Evolutionary conservation across 2,888 invertebrate genomes (phyloP), one percentile per base, ranked within the genome.

Genomic region (Diplazon laetatorius): DNA sequence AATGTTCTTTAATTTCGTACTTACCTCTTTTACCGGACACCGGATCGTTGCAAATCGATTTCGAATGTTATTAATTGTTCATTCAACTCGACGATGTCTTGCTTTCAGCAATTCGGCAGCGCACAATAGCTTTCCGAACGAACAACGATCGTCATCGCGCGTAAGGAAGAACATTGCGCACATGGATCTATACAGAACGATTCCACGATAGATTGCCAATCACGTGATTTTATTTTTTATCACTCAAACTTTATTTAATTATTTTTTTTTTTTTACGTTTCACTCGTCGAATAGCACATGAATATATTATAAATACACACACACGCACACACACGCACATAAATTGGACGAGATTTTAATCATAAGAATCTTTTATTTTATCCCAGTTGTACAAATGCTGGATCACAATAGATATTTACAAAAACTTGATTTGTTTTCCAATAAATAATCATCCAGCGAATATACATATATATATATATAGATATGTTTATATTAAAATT

Each of bases 301-400:
- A 35, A 37, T 65, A 20, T 65, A 50, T 50, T n/a, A 50, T 39
- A 65, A 52, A n/a, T 14, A 59, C 16, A 50, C 14, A 46, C 52
- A 57, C 16, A 2, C 39, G 44, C 60, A 37, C 66, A 72, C 1
- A 20, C 25, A 55, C 25, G 14, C 37, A 48, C n/a, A 20, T 30
- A 5, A 30, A 30, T 30, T 30, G 2, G 6, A 30, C 6, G 6
- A 30, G 30, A 30, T 35, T 74, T 74, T 74, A 74, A 69, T 50
- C 8, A 52, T 63, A 73, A 60, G 37, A 63, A 59, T 71, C 73
- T 76, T 69, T n/a, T n/a, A n/a, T n/a, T 69, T 69, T 65, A 52
- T 74, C 42, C 60, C 46, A 62, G 62, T 42, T 71, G 60, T 35
- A 42, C 68, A 30, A 65, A 22, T 50, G 22, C 22, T 65, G 65